These are phyloP conservation scores for Caenorhabditis inopinata DNA, from an alignment of 1,140 invertebrate genomes.

Conservation along the genomic window DNA sequence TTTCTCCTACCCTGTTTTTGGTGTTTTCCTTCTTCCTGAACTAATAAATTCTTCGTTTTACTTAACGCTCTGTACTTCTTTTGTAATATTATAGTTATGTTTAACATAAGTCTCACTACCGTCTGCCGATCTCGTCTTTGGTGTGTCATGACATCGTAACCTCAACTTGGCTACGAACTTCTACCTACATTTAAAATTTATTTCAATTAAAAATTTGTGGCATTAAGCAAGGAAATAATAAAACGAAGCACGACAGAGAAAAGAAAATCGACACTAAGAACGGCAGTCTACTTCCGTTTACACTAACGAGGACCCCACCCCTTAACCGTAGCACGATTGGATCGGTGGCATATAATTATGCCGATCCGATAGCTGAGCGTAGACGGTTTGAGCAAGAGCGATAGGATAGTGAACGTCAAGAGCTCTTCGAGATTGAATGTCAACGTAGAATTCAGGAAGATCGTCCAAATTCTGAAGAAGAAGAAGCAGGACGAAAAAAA, in stretches of 20 bases:
- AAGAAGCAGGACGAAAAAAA: neutral
- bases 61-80: too few species aligned
- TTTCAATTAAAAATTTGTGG: neutral
- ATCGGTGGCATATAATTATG: neutral
- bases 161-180: too few species aligned
- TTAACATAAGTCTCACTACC: too few species aligned
- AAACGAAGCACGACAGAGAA: neutral
- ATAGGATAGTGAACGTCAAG: neutral
- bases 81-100: too few species aligned
- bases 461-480: neutral
- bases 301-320: neutral
- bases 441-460: neutral
- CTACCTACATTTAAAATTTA: too few species aligned
- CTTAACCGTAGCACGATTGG: neutral
- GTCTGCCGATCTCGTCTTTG: too few species aligned
- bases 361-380: neutral
- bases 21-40: too few species aligned
- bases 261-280: neutral
- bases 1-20: too few species aligned
- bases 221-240: neutral
- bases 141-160: too few species aligned
- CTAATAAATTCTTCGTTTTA: too few species aligned
- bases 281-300: constrained; percentile 9
- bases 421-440: neutral
- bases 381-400: neutral